A percentile compares a stretch with the other conserved stretches of the same genome.
Evolutionary conservation across 2,797 vertebrate genomes (phyloP).

Genomic region (Cuculus canorus): DNA sequence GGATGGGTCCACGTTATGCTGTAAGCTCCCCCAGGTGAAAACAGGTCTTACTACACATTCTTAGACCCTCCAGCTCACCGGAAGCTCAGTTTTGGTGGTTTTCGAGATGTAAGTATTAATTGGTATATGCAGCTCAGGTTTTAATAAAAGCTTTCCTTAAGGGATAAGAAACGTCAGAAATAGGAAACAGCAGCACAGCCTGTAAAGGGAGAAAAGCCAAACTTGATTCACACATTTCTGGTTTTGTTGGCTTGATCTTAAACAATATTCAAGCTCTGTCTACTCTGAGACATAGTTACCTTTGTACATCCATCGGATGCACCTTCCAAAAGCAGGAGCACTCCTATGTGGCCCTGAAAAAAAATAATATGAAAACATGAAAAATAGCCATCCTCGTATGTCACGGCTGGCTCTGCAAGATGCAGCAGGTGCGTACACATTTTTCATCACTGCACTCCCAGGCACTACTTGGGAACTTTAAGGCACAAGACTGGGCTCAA

Average conservation of each 20-base stretch:
- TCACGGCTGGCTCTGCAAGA: not conserved
- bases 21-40: not conserved
- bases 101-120: not conserved
- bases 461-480: not conserved
- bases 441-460: not conserved
- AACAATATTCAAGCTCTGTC: not conserved
- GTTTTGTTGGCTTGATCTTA: not conserved
- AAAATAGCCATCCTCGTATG: not conserved
- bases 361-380: not conserved
- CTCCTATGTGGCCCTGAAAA: accelerated
- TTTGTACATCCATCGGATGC: not conserved
- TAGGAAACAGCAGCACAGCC: not conserved
- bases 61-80: not conserved
- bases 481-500: not conserved
- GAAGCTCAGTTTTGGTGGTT: not conserved
- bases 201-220: not conserved
- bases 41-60: accelerated
- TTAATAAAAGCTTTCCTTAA: not conserved
- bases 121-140: not conserved
- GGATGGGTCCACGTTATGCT: not conserved
- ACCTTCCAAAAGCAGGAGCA: not conserved
- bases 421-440: accelerated
- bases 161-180: not conserved
- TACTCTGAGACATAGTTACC: not conserved
- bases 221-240: not conserved